phyloP scores from a whole-genome alignment of 2,888 invertebrate genomes.

The Anthrax anthrax region DNA sequence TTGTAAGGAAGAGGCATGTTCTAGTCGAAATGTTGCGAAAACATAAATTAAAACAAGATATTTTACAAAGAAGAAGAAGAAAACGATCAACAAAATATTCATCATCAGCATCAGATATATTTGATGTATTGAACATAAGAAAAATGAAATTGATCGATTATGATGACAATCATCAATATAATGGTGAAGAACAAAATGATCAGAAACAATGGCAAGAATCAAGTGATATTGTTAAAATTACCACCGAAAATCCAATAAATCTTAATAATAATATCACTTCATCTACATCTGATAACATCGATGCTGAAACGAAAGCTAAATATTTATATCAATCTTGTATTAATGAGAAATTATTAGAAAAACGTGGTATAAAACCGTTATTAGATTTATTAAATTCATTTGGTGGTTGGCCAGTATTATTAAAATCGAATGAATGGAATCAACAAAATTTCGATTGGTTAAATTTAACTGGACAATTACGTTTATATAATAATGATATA shows the following conservation, averaged over 20 bases:
- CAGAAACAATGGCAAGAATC: too few species aligned
- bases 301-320: slow-evolving; percentile 68
- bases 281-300: too few species aligned
- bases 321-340: slow-evolving; percentile 75
- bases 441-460: slow-evolving; percentile 53
- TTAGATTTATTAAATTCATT: slow-evolving; percentile 50
- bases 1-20: neutral
- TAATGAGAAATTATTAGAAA: slow-evolving; percentile 57
- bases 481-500: slow-evolving; percentile 73
- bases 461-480: slow-evolving; percentile 53
- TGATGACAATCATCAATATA: too few species aligned
- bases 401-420: slow-evolving; percentile 81
- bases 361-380: slow-evolving; percentile 57
- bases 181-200: neutral
- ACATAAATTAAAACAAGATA: neutral
- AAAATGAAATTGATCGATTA: neutral
- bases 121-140: neutral
- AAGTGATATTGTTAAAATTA: neutral
- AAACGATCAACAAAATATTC: neutral
- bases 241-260: too few species aligned
- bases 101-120: neutral
- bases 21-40: neutral
- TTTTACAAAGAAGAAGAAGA: neutral
- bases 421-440: slow-evolving; percentile 52
- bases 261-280: too few species aligned